Evolutionary conservation across 2,888 invertebrate species (phyloP), one percentile per base, ranked within the genome.

Genomic region (Oligia strigilis): DNA sequence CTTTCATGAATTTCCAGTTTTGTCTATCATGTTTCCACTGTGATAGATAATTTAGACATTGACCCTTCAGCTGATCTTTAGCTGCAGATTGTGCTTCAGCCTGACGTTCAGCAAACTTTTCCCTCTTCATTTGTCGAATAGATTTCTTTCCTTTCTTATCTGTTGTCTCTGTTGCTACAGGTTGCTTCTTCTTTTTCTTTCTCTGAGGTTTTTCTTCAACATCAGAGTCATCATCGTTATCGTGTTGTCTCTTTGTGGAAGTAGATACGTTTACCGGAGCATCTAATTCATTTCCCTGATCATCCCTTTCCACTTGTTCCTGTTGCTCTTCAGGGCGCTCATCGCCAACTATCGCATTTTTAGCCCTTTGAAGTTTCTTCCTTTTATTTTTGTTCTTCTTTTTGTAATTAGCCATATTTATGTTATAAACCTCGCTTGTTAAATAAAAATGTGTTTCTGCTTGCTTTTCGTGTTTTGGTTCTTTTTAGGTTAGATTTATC

Each of bases 1-100:
- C 94, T 94, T 98, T 98, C 94, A 98, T 98, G 92, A 98, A 98
- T 93, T 98, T 98, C 98, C 98, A 98, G 89, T 98, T 97, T 69
- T 94, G 94, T 85, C 95, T 97, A 82, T 97, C 97, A 91, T 98
- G 97, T 93, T 98, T 98, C 98, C 98, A 98, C 90, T 98, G 97
- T 2, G 97, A 97, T 74, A 98, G 92, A 92, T 98, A 98, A 90
- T 97, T 98, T 36, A 98, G 94, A 81, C 98, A 98, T 81, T 98
- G 97, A 69, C 97, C 94, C 88, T 97, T 97, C 19, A 97, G 96
- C 77, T 97, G 97, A 76, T 97, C 95, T 89, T 97, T 97, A 19
- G 95, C 93, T 70, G 97, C 97, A 72, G 96, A 94, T 89, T 97
- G 97, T 71, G 97, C 97, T 72, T 97, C 97, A 67, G 97, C 97